Percentiles rank a stretch among this genome's conserved stretches.
Conservation (phyloP, 2,797 vertebrate species). For the Thalassophryne amazonica region DNA sequence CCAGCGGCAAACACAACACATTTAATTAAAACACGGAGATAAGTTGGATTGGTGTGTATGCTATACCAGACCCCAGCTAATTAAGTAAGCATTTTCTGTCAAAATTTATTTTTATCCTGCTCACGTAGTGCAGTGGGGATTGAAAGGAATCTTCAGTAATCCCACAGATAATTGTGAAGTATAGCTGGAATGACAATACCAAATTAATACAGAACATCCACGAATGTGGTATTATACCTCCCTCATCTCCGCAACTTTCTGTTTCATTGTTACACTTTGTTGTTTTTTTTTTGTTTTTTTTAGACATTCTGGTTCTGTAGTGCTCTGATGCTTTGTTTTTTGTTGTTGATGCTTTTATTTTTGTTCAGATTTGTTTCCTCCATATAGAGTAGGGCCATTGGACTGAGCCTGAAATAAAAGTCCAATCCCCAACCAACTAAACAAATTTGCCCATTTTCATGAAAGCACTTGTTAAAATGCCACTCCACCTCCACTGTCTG, state of each 20-base stretch:
- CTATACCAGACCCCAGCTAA: conserved; percentile 24
- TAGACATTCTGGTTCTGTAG: conserved; percentile 9
- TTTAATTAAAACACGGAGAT: conserved; percentile 61
- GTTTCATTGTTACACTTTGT: conserved; percentile 12
- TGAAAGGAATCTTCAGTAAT: conserved; percentile 10
- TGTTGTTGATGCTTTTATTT: background rate
- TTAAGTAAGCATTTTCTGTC: conserved; percentile 5
- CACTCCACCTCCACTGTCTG: conserved; percentile 10
- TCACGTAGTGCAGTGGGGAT: background rate
- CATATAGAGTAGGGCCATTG: background rate
- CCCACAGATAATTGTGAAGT: conserved; percentile 3
- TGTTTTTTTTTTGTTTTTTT: conserved; percentile 8
- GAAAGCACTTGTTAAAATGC: conserved; percentile 35
- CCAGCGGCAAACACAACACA: conserved; percentile 14
- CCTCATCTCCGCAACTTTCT: conserved; percentile 15
- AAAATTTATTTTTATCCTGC: background rate
- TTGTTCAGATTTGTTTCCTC: conserved; percentile 8
- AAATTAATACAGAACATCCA: conserved; percentile 8
- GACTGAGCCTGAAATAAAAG: conserved; percentile 5
- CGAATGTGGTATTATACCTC: background rate
- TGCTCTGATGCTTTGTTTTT: too few relatives aligned
- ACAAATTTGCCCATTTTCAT: conserved; percentile 21
- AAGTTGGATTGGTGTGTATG: conserved; percentile 38
- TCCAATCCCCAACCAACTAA: background rate
- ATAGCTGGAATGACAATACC: background rate